A percentile compares a stretch with the other conserved stretches of the same genome.
These are phyloP conservation scores for Euleptes europaea DNA, from an alignment of 2,113 vertebrate genomes.

Conservation along the genomic window DNA sequence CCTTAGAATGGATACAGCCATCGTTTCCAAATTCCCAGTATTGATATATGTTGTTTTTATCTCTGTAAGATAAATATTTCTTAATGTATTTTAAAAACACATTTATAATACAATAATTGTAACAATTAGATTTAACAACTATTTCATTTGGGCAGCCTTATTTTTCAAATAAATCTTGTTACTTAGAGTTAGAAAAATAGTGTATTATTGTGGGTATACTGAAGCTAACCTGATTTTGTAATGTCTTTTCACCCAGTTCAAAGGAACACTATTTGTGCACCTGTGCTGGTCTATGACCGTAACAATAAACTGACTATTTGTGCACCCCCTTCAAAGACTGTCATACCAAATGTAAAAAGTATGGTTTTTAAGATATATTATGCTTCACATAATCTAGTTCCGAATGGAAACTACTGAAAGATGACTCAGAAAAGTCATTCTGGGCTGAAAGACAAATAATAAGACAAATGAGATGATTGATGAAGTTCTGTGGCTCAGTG, in stretches of 20 bases:
- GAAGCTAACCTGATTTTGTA: neutral
- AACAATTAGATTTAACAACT: neutral
- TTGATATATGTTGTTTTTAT: constrained; percentile 47
- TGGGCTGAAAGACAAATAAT: too few relatives aligned
- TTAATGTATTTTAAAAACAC: constrained; percentile 20
- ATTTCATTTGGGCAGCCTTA: neutral
- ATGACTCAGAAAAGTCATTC: too few relatives aligned
- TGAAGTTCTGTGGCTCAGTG: too few relatives aligned
- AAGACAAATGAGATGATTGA: too few relatives aligned
- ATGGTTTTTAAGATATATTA: neutral
- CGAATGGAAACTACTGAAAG: too few relatives aligned
- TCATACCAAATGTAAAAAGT: neutral
- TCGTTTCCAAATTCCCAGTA: constrained; percentile 61
- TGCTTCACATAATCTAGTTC: too few relatives aligned
- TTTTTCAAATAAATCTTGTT: neutral
- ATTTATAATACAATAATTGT: constrained; percentile 2
- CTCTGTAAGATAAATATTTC: constrained; percentile 45
- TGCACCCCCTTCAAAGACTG: neutral
- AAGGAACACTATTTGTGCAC: neutral
- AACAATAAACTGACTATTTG: too few relatives aligned
- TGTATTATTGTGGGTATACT: neutral
- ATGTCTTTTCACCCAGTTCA: neutral
- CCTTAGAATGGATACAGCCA: constrained; percentile 58
- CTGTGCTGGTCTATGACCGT: too few relatives aligned
- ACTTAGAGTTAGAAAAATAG: neutral